Evolutionary conservation across 2,888 invertebrate species (phyloP).

Genomic region (Acanthosepion lycidas): DNA sequence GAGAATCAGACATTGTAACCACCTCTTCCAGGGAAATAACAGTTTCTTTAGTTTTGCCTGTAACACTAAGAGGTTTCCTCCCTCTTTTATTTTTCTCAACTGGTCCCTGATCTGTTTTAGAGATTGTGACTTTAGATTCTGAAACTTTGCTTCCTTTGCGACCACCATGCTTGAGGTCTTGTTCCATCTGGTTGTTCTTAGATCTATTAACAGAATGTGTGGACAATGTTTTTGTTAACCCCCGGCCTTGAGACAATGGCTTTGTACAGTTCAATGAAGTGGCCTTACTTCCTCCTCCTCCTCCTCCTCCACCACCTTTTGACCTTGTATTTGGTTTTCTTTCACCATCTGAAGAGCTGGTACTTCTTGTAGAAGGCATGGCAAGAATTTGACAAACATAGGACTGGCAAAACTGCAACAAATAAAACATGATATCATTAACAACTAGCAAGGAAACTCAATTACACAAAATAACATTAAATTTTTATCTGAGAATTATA

Average conservation of each 20-base stretch:
- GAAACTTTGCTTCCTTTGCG: neutral
- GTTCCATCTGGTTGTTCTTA: neutral
- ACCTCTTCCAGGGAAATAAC: neutral
- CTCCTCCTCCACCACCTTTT: neutral
- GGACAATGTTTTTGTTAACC: neutral
- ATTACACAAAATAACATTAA: neutral
- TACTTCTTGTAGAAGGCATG: constrained; percentile 43
- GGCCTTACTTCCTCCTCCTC: neutral
- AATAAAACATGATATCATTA: neutral
- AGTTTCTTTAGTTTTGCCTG: neutral
- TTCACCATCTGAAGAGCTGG: constrained; percentile 24
- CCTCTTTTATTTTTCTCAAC: neutral
- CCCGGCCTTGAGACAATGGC: neutral
- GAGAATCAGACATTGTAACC: neutral
- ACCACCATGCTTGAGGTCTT: neutral
- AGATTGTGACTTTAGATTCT: neutral
- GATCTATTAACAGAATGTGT: neutral
- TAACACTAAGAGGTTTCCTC: neutral
- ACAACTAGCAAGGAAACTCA: neutral
- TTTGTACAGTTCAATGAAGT: neutral
- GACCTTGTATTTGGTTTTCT: constrained; percentile 37
- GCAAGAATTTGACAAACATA: constrained; percentile 36
- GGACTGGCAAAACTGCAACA: constrained; percentile 35
- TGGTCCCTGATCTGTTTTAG: neutral
- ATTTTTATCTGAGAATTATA: neutral